These are phyloP conservation scores for Picathartes gymnocephalus DNA, from an alignment of 2,113 vertebrate genomes.

Conservation along the genomic window DNA sequence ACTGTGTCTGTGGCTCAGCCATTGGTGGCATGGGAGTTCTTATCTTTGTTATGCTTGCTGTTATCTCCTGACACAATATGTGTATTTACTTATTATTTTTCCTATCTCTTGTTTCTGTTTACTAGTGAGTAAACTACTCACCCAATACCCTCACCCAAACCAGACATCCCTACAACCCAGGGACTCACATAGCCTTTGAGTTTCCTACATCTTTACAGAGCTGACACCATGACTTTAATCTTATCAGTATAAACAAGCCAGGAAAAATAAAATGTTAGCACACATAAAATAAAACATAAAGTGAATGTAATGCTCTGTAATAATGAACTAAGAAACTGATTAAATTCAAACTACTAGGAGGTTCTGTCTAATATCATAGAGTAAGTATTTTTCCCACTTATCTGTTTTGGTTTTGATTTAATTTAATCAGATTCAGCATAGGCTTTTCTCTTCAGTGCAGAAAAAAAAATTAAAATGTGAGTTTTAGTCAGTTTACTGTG, in stretches of 20 bases:
- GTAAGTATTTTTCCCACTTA: background rate
- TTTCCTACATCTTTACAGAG: background rate
- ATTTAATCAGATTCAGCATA: background rate
- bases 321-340: background rate
- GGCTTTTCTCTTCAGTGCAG: background rate
- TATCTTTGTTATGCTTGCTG: background rate
- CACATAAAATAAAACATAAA: background rate
- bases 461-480: background rate
- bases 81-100: background rate
- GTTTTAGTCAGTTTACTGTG: background rate
- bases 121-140: background rate
- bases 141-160: background rate
- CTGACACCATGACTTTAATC: background rate
- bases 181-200: background rate
- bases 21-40: background rate
- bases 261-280: background rate
- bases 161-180: background rate
- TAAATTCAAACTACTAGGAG: background rate
- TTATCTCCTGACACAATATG: background rate
- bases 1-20: no score
- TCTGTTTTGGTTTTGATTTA: background rate
- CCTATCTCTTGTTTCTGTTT: background rate
- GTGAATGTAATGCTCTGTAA: background rate
- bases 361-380: background rate
- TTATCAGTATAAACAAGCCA: background rate